Evolutionary conservation across 2,113 vertebrate genomes (phyloP).

Genomic region (Collichthys lucidus): DNA sequence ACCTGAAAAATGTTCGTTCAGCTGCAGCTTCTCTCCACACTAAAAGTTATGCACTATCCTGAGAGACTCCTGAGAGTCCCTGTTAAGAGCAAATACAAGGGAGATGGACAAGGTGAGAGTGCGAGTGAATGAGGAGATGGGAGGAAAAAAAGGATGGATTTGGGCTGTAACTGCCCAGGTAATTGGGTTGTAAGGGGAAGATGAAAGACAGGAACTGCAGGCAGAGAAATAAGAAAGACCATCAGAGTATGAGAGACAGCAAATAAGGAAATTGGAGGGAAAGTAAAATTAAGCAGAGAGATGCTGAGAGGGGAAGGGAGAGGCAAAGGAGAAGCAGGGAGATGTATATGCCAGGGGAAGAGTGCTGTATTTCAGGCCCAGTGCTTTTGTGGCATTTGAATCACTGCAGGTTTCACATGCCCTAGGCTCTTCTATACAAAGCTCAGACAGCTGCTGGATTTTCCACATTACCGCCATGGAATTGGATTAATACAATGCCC

Average conservation of each 20-base stretch:
- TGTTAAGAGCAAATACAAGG: constrained; percentile 44
- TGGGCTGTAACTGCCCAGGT: constrained; percentile 52
- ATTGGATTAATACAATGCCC: constrained; percentile 73
- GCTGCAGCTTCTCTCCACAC: constrained; percentile 19
- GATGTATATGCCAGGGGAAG: constrained; percentile 57
- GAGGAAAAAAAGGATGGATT: constrained; percentile 48
- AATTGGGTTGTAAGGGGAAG: constrained; percentile 63
- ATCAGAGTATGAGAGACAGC: constrained; percentile 46
- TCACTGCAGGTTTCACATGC: constrained; percentile 73
- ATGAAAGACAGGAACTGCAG: constrained; percentile 66
- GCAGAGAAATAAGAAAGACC: constrained; percentile 60
- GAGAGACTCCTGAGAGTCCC: constrained; percentile 17
- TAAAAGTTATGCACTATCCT: constrained; percentile 16
- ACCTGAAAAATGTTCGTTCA: constrained; percentile 24
- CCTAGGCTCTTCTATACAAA: constrained; percentile 72
- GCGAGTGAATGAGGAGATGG: constrained; percentile 29
- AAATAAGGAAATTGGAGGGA: constrained; percentile 69
- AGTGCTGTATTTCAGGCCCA: constrained; percentile 66
- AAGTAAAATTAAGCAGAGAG: constrained; percentile 65
- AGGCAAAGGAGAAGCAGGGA: constrained; percentile 47
- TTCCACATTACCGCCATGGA: constrained; percentile 73
- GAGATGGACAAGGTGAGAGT: constrained; percentile 42
- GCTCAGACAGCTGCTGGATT: constrained; percentile 78
- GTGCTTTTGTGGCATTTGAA: constrained; percentile 72
- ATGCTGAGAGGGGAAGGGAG: constrained; percentile 46